Percentiles rank a stretch among this genome's conserved stretches.
Conservation (phyloP, 2,888 invertebrate species). For the Epistrophe grossulariae region DNA sequence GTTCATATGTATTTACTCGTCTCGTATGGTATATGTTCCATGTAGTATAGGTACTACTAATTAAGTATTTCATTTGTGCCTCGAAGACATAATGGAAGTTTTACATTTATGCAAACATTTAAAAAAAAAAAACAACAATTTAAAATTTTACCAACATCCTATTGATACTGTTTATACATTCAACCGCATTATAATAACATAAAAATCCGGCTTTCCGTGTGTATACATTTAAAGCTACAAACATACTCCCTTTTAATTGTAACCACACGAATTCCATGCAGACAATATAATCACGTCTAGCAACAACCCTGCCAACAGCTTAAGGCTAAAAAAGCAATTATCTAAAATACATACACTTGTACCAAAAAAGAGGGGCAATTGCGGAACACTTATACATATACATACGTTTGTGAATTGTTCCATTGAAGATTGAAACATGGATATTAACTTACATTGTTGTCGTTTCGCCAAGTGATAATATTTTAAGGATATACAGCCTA, state of each 20-base stretch:
- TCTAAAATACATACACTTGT: conserved; percentile 45
- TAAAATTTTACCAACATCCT: background rate
- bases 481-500: conserved; percentile 4
- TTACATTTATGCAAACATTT: background rate
- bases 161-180: no score
- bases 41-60: no score
- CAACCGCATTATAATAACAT: background rate
- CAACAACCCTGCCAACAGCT: conserved; percentile 42
- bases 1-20: no score
- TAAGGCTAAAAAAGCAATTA: conserved; percentile 62
- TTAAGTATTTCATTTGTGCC: background rate
- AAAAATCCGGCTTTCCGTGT: background rate
- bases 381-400: background rate
- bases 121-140: background rate
- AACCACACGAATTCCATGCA: conserved; percentile 1
- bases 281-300: conserved; percentile 18
- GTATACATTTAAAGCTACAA: background rate
- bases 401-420: no score
- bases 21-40: no score
- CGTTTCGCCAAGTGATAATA: conserved; percentile 13
- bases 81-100: background rate
- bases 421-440: background rate
- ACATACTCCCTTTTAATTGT: conserved; percentile 1
- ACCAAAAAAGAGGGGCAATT: background rate
- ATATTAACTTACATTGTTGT: background rate